Evolutionary conservation across 2,113 vertebrate genomes (phyloP).

Genomic region (Murina feae): DNA sequence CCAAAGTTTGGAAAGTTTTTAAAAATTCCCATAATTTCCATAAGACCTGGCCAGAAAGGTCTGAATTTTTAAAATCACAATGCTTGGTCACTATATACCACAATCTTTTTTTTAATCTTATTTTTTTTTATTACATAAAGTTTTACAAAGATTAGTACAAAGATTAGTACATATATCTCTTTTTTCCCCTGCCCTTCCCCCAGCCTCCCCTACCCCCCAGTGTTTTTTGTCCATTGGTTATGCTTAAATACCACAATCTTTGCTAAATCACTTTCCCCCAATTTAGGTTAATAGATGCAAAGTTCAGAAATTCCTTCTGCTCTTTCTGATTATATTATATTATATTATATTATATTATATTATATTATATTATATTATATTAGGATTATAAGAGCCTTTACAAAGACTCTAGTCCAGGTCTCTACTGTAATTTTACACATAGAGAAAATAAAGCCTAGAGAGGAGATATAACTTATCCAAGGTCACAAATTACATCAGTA

Average conservation of each 20-base stretch:
- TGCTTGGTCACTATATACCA: not conserved
- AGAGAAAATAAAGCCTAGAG: not conserved
- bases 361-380: not conserved
- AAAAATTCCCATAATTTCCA: not conserved
- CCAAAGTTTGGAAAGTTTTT: not conserved
- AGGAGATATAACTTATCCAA: not conserved
- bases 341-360: not conserved
- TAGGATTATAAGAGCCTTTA: not conserved
- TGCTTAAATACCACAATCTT: not conserved
- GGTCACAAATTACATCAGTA: not conserved
- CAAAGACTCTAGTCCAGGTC: not conserved
- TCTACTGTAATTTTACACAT: not conserved
- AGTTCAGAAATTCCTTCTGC: not conserved
- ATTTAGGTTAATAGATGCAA: not conserved
- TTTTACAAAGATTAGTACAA: too few species aligned
- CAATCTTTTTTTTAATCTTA: too few species aligned
- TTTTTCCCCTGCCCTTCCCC: too few species aligned
- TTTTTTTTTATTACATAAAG: too few species aligned
- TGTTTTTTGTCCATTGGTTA: too few species aligned
- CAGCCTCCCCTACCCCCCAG: too few species aligned
- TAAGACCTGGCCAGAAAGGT: not conserved
- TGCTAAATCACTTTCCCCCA: not conserved
- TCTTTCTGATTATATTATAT: not conserved
- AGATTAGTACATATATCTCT: too few species aligned
- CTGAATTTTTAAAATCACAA: not conserved